These are phyloP conservation scores for Heliornis fulica DNA, from an alignment of 2,113 vertebrate genomes.

Conservation along the genomic window DNA sequence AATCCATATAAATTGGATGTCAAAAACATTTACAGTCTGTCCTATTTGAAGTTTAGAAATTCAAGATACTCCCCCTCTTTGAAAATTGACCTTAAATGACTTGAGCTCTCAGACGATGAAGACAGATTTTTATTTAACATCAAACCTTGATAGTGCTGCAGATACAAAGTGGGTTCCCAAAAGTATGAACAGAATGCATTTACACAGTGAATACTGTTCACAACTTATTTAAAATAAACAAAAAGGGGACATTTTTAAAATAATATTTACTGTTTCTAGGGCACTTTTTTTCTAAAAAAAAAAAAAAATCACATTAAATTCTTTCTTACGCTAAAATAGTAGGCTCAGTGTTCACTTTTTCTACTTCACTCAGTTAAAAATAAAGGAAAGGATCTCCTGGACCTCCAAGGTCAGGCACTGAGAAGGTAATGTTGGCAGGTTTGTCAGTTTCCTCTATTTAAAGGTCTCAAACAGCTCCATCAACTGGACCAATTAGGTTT, in stretches of 20 bases:
- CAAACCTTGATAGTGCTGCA: background rate
- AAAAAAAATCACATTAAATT: background rate
- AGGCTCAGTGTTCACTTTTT: background rate
- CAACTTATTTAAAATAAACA: too few relatives aligned
- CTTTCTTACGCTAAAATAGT: background rate
- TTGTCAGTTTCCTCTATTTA: background rate
- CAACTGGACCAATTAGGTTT: background rate
- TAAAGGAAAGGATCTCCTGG: background rate
- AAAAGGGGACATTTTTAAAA: too few relatives aligned
- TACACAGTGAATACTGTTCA: background rate
- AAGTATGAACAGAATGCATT: background rate
- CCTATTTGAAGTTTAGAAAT: background rate
- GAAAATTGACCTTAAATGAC: background rate
- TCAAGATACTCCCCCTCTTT: background rate
- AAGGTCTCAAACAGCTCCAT: background rate
- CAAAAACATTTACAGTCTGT: constrained; percentile 13
- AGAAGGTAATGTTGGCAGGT: background rate
- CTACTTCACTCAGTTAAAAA: background rate
- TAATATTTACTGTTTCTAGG: background rate
- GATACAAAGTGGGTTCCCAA: background rate
- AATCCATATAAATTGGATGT: constrained; percentile 32
- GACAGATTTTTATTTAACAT: background rate
- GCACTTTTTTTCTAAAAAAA: accelerated
- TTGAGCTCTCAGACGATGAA: background rate
- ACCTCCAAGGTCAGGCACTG: background rate